Percentiles rank a stretch among this genome's conserved stretches.
These are phyloP conservation scores for Balanococcus diminutus DNA, from an alignment of 2,888 invertebrate species.

Conservation along the genomic window DNA sequence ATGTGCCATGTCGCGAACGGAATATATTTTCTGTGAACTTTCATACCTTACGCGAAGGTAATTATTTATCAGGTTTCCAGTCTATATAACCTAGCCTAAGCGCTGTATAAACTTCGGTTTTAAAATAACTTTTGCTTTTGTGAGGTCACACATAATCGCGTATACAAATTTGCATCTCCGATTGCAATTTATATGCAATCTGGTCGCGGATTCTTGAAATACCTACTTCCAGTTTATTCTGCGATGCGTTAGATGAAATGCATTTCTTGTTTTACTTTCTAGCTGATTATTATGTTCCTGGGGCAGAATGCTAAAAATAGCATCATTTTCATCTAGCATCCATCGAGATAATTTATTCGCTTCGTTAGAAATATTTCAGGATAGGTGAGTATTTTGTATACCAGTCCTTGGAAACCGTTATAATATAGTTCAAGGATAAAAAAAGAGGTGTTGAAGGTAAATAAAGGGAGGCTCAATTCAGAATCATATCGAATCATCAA, in stretches of 20 bases:
- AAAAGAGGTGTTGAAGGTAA: too few species aligned
- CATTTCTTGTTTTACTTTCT: background rate
- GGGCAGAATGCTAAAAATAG: background rate
- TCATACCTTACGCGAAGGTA: slow-evolving; percentile 5
- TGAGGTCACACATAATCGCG: background rate
- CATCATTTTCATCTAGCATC: too few species aligned
- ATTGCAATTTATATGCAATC: background rate
- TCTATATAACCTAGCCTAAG: background rate
- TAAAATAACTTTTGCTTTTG: slow-evolving; percentile 21
- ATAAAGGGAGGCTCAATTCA: too few species aligned
- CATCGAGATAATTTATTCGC: background rate
- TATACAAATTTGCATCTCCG: background rate
- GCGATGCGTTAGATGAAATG: background rate
- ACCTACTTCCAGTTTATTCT: background rate
- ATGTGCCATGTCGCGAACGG: background rate
- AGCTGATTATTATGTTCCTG: background rate
- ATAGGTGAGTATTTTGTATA: too few species aligned
- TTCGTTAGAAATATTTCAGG: background rate
- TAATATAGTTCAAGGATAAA: too few species aligned
- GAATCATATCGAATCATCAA: too few species aligned
- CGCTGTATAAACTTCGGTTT: background rate
- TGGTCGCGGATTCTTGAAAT: background rate
- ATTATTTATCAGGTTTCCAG: slow-evolving; percentile 4
- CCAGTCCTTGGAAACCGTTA: too few species aligned
- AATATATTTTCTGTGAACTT: background rate